Conservation (phyloP, 2,888 invertebrate species). For the Rhopalosiphum nymphaeae region DNA sequence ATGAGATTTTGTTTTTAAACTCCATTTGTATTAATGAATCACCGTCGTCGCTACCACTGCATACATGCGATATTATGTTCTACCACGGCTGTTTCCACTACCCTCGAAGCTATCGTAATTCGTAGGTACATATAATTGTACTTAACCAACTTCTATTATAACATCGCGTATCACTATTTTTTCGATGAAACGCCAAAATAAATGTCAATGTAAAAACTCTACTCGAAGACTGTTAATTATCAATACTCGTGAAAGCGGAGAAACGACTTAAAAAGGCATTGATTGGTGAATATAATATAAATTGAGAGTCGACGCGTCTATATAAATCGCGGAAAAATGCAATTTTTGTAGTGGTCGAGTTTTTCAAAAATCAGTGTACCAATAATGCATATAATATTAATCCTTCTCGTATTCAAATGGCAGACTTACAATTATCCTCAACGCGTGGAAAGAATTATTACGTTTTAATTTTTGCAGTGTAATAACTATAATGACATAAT, state of each 20-base stretch:
- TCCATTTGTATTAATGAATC: slow-evolving; percentile 30
- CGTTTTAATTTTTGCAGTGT: background rate
- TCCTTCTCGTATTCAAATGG: background rate
- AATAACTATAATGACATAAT: no score
- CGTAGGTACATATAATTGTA: background rate
- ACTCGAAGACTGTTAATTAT: background rate
- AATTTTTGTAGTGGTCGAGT: background rate
- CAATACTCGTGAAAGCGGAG: background rate
- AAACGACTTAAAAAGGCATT: background rate
- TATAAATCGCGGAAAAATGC: background rate
- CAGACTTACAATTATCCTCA: background rate
- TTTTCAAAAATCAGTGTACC: background rate
- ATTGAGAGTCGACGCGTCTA: background rate
- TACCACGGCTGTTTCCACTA: background rate
- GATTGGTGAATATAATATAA: background rate
- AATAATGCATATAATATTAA: background rate
- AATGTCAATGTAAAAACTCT: background rate
- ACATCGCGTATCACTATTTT: background rate
- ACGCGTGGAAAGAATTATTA: background rate
- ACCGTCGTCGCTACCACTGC: background rate
- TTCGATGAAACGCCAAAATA: background rate
- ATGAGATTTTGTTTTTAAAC: slow-evolving; percentile 41
- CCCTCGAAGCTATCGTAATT: background rate
- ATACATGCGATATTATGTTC: background rate
- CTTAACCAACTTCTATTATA: background rate